phyloP scores from a whole-genome alignment of 2,113 vertebrate genomes.

The Mustelus asterias region DNA sequence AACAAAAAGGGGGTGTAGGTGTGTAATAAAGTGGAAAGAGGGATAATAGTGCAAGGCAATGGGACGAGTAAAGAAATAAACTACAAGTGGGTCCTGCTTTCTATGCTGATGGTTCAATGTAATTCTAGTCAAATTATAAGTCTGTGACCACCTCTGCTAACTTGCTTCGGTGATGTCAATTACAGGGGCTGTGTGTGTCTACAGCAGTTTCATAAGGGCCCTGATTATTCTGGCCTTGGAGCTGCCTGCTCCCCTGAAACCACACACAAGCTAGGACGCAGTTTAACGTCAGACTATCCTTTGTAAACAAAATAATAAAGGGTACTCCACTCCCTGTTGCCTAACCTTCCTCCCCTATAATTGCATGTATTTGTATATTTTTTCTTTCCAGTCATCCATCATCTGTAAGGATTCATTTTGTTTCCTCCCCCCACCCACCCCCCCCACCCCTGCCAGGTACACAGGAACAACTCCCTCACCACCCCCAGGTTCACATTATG shows the following conservation, averaged over 20 bases:
- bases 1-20: not conserved
- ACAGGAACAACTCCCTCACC: slow-evolving; percentile 79
- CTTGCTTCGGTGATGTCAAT: not conserved
- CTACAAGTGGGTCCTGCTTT: not conserved
- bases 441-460: slow-evolving; percentile 57
- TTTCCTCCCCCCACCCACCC: not conserved
- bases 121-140: not conserved
- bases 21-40: not conserved
- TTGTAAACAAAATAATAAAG: not conserved
- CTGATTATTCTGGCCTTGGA: not conserved
- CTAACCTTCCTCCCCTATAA: not conserved
- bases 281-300: not conserved
- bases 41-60: not conserved
- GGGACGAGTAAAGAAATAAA: not conserved
- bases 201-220: not conserved
- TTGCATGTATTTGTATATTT: not conserved
- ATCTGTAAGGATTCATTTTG: not conserved
- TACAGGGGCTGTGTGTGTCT: not conserved
- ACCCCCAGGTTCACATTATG: slow-evolving; percentile 85
- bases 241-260: not conserved
- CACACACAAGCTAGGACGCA: not conserved
- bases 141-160: not conserved
- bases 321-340: not conserved
- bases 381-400: not conserved
- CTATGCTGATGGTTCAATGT: not conserved